Evolutionary conservation across 2,113 vertebrate species (phyloP).

Genomic region (Mohoua ochrocephala): DNA sequence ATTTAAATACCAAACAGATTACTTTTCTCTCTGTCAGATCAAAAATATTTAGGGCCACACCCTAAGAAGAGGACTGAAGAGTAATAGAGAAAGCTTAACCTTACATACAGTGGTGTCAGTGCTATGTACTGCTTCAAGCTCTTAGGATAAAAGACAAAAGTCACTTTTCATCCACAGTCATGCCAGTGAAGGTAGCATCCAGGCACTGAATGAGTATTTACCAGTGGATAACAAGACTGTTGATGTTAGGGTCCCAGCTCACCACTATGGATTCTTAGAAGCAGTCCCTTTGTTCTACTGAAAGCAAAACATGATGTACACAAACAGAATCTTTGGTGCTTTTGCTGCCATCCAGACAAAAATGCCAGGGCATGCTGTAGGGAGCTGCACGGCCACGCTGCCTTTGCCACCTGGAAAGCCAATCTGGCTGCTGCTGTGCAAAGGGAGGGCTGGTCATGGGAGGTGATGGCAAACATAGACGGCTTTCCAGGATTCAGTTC

Average conservation of each 20-base stretch:
- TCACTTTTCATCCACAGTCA: neutral
- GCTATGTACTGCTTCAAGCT: neutral
- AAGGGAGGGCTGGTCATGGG: rapidly evolving
- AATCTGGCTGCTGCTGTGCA: neutral
- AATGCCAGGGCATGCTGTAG: neutral
- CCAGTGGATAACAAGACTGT: neutral
- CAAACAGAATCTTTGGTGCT: neutral
- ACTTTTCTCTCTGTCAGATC: neutral
- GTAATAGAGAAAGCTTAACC: neutral
- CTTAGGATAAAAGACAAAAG: neutral
- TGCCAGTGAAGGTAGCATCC: neutral
- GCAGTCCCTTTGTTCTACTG: neutral
- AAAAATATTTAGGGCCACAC: neutral
- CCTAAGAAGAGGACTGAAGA: neutral
- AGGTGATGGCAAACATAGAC: neutral
- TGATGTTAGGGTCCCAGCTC: rapidly evolving
- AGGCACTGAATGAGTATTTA: neutral
- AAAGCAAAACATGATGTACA: neutral
- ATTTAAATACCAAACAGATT: neutral
- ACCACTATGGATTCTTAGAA: neutral
- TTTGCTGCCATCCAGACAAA: neutral
- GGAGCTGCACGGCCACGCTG: rapidly evolving
- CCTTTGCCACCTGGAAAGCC: neutral
- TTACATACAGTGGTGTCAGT: neutral
- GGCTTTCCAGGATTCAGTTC: neutral